Percentiles rank a stretch among this genome's conserved stretches.
These are phyloP conservation scores for Auanema sp. DNA, from an alignment of 2,888 invertebrate genomes.

Conservation along the genomic window DNA sequence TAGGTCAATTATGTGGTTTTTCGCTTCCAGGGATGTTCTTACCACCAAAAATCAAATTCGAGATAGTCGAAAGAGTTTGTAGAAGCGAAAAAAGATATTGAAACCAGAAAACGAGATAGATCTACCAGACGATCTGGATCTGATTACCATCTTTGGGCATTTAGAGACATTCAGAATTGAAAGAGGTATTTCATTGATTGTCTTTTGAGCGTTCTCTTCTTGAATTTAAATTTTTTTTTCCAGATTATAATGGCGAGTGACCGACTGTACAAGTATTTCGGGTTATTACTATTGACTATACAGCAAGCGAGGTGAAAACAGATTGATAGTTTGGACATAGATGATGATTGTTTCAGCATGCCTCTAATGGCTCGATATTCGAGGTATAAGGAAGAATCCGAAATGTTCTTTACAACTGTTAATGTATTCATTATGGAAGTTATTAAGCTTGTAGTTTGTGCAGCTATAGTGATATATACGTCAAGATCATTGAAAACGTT, in stretches of 20 bases:
- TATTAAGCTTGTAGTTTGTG: slow-evolving; percentile 52
- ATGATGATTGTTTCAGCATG: slow-evolving; percentile 51
- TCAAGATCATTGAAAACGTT: slow-evolving; percentile 36
- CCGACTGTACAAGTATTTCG: slow-evolving; percentile 51
- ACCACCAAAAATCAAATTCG: no score
- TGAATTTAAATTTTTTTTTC: no score
- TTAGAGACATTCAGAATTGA: no score
- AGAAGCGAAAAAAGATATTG: no score
- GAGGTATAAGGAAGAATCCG: slow-evolving; percentile 43
- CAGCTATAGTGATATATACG: slow-evolving; percentile 50
- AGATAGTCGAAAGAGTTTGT: no score
- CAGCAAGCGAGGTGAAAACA: slow-evolving; percentile 54
- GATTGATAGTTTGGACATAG: not conserved
- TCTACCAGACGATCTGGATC: no score
- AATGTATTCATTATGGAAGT: slow-evolving; percentile 63
- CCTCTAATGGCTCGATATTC: slow-evolving; percentile 60
- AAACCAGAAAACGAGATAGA: no score
- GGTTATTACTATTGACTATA: slow-evolving; percentile 50
- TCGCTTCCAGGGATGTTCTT: no score
- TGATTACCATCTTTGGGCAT: no score
- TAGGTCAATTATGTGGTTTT: no score
- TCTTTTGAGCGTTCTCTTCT: no score
- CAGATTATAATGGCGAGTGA: slow-evolving; percentile 16
- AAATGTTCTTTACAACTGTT: slow-evolving; percentile 61
- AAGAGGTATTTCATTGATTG: no score